These are phyloP conservation scores for Periophthalmus magnuspinnatus DNA, from an alignment of 2,797 vertebrate genomes.

Conservation along the genomic window DNA sequence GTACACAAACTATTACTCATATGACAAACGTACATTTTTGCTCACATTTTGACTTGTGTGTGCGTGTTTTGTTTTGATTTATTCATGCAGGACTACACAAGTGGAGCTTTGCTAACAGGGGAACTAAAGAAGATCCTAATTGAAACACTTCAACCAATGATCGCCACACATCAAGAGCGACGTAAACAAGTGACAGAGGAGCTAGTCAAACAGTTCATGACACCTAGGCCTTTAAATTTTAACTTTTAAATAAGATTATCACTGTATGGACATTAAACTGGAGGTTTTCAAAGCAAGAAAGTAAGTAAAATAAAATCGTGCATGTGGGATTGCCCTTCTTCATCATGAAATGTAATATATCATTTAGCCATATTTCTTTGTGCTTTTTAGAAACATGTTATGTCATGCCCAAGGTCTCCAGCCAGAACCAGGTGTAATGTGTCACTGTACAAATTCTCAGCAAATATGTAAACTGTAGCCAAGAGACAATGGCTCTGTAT, in stretches of 20 bases:
- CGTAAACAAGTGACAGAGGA: constrained; percentile 90
- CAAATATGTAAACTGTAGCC: background rate
- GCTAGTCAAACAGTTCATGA: constrained; percentile 89
- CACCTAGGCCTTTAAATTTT: constrained; percentile 84
- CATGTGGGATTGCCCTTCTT: constrained; percentile 29
- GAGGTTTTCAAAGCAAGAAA: constrained; percentile 9
- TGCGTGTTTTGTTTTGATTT: background rate
- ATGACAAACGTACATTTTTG: background rate
- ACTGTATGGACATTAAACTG: background rate
- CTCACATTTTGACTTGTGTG: background rate
- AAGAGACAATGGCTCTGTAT: background rate
- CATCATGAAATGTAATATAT: constrained; percentile 16
- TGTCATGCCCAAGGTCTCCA: constrained; percentile 11
- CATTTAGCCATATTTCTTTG: constrained; percentile 18
- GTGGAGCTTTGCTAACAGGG: constrained; percentile 90
- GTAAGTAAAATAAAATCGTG: background rate
- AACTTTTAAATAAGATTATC: constrained; percentile 70
- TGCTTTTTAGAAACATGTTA: constrained; percentile 6
- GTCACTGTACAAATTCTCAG: constrained; percentile 22
- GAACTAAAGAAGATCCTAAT: constrained; percentile 93
- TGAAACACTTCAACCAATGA: constrained; percentile 91
- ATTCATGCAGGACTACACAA: constrained; percentile 85
- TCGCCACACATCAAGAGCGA: constrained; percentile 88
- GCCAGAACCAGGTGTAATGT: background rate
- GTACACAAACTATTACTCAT: background rate